These are phyloP conservation scores for Montipora capitata DNA, from an alignment of 92 coral and sea anemone species.

Conservation along the genomic window DNA sequence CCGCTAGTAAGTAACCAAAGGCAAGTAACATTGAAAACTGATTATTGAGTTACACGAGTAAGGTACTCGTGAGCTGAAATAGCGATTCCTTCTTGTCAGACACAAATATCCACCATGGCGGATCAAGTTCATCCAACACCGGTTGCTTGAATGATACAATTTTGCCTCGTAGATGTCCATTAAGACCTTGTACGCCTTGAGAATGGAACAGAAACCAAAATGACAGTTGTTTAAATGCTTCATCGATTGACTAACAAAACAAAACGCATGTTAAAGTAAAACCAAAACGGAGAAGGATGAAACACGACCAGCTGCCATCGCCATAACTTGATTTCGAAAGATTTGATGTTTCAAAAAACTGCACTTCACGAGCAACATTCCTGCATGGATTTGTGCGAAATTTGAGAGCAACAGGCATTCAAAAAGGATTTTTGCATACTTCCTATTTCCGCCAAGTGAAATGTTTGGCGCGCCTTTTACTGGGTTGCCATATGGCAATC, in stretches of 20 bases:
- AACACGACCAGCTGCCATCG: too few species aligned
- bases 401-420: too few species aligned
- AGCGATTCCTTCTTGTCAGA: background rate
- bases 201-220: background rate
- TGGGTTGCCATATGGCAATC: too few species aligned
- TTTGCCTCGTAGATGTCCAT: background rate
- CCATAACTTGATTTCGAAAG: too few species aligned
- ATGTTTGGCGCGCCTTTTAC: too few species aligned
- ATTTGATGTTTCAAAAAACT: too few species aligned
- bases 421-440: too few species aligned
- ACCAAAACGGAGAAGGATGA: conserved; percentile 4
- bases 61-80: conserved; percentile 11
- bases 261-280: background rate
- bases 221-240: background rate
- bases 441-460: too few species aligned
- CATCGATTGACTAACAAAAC: background rate
- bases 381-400: too few species aligned
- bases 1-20: conserved; percentile 5
- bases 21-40: background rate
- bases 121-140: conserved; percentile 1
- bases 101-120: conserved; percentile 22
- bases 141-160: background rate
- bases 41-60: conserved; percentile 3
- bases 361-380: too few species aligned
- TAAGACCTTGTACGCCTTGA: background rate